These are phyloP conservation scores for Cariama cristata DNA, from an alignment of 2,113 vertebrate species.

Conservation along the genomic window DNA sequence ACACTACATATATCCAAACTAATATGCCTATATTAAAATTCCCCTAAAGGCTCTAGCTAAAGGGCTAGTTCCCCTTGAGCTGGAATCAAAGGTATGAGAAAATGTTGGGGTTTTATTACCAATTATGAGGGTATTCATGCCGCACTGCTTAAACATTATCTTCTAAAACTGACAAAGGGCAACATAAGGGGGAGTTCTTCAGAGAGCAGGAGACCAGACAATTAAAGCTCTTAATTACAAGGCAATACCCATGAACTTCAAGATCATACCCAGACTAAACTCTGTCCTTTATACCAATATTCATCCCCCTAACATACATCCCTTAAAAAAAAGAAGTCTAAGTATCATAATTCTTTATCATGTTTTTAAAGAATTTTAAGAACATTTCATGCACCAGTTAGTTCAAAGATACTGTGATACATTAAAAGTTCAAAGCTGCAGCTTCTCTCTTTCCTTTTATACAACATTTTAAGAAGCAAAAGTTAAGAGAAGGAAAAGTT, in stretches of 20 bases:
- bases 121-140: slow-evolving; percentile 13
- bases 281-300: not conserved
- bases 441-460: slow-evolving; percentile 24
- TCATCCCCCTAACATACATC: not conserved
- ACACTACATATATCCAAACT: not conserved
- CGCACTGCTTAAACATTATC: slow-evolving; percentile 25
- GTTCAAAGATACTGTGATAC: slow-evolving; percentile 70
- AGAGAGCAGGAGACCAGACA: not conserved
- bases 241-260: slow-evolving; percentile 1
- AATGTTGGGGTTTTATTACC: not conserved
- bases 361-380: slow-evolving; percentile 54
- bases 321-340: slow-evolving; percentile 8
- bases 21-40: not conserved
- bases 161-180: slow-evolving; percentile 30
- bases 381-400: slow-evolving; percentile 67
- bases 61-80: not conserved
- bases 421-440: slow-evolving; percentile 56
- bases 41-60: not conserved
- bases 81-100: slow-evolving; percentile 32
- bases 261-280: slow-evolving; percentile 15
- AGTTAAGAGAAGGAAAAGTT: slow-evolving; percentile 15
- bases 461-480: slow-evolving; percentile 48
- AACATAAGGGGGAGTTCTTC: not conserved
- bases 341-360: slow-evolving; percentile 54
- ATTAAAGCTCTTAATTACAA: slow-evolving; percentile 14